Evolutionary conservation across 1,140 invertebrate species (phyloP).

Genomic region (Hydropsyche tenuis): DNA sequence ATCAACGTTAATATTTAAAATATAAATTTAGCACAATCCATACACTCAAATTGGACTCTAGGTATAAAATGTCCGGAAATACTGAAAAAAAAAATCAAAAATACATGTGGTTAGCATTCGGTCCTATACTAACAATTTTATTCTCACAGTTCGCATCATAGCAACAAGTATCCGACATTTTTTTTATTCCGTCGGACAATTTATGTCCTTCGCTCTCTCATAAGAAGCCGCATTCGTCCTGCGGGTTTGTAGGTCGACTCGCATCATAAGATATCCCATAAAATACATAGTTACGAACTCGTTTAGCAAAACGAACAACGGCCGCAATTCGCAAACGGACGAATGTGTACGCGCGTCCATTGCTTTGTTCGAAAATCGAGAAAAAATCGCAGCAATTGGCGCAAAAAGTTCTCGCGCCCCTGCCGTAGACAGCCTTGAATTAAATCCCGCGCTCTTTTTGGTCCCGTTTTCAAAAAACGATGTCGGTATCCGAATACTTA

Average conservation of each 20-base stretch:
- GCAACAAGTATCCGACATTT: constrained; percentile 7
- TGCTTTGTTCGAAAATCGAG: too few relatives aligned
- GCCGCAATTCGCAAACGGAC: too few relatives aligned
- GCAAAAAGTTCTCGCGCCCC: constrained; percentile 16
- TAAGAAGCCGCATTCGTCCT: not conserved
- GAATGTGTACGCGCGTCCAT: too few relatives aligned
- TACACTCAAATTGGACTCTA: not conserved
- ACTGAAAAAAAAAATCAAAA: constrained; percentile 1
- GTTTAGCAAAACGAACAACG: not conserved
- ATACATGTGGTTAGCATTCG: constrained; percentile 29
- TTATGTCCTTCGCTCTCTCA: constrained; percentile 6
- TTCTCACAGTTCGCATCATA: constrained; percentile 12
- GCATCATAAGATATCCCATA: too few relatives aligned
- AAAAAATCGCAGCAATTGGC: not conserved
- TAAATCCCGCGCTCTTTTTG: constrained; percentile 17
- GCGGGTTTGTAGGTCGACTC: not conserved
- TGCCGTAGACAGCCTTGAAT: constrained; percentile 25
- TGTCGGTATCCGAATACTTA: constrained; percentile 19
- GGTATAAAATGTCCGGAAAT: constrained; percentile 24
- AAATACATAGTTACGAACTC: not conserved
- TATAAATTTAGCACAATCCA: not conserved
- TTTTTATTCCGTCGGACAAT: constrained; percentile 8
- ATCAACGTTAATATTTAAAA: not conserved
- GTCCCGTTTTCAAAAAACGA: constrained; percentile 1
- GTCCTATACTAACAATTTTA: constrained; percentile 26